These are phyloP conservation scores for Mormyrus hasselquistii DNA, from an alignment of 2,797 vertebrate genomes.

Conservation along the genomic window DNA sequence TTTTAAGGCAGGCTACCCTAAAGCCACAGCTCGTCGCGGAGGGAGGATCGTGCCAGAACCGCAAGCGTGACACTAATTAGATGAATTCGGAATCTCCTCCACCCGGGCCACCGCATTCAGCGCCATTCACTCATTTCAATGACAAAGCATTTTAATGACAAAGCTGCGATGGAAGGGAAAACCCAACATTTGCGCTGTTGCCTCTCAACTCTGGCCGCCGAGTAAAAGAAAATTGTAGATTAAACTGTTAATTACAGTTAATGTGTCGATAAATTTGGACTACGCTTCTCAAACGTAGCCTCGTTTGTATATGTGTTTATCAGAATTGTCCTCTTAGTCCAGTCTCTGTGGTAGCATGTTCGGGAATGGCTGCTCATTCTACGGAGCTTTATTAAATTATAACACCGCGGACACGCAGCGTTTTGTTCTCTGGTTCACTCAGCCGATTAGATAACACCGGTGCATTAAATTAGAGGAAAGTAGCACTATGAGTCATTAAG, in stretches of 20 bases:
- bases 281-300: background rate
- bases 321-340: background rate
- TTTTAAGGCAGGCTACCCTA: background rate
- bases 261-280: background rate
- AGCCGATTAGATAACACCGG: background rate
- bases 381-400: constrained; percentile 11
- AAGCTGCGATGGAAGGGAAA: background rate
- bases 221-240: background rate
- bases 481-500: background rate
- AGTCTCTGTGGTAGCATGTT: background rate
- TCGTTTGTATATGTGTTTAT: background rate
- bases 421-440: background rate
- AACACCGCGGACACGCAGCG: background rate
- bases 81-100: background rate
- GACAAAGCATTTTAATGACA: background rate
- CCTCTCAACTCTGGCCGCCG: background rate
- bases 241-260: constrained; percentile 5
- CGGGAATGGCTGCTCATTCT: background rate
- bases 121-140: background rate
- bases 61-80: constrained; percentile 4
- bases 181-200: background rate
- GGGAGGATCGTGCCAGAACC: background rate
- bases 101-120: background rate
- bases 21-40: background rate
- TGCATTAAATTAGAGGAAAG: background rate